These are phyloP conservation scores for Harpalus rubripes DNA, from an alignment of 2,888 invertebrate genomes.

Conservation along the genomic window DNA sequence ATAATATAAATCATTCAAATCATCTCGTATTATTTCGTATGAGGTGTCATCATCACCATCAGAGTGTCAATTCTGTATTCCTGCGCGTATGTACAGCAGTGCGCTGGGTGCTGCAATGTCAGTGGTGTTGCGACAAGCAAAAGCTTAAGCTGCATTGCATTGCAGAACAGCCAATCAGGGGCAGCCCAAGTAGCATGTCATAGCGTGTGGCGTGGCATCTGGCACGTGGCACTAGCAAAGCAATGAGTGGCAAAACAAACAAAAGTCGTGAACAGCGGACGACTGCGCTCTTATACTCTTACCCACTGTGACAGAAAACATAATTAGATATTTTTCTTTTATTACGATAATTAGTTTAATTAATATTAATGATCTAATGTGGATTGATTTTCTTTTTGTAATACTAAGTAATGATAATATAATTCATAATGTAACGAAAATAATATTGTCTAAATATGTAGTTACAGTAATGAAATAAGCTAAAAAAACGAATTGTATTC, in stretches of 20 bases:
- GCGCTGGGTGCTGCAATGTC: slow-evolving; percentile 62
- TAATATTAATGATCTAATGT: no score
- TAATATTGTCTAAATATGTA: no score
- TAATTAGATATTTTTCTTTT: no score
- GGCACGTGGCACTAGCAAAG: slow-evolving; percentile 54
- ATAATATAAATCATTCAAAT: neutral
- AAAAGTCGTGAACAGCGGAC: slow-evolving; percentile 52
- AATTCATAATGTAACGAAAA: no score
- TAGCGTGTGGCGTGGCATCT: slow-evolving; percentile 37
- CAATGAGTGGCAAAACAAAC: slow-evolving; percentile 57
- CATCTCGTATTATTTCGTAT: neutral
- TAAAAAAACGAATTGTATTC: no score
- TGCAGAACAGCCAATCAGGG: slow-evolving; percentile 9
- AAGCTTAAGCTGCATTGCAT: slow-evolving; percentile 16
- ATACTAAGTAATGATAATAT: no score
- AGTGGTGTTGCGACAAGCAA: slow-evolving; percentile 43
- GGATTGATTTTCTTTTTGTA: no score
- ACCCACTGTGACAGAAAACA: neutral
- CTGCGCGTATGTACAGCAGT: slow-evolving; percentile 49
- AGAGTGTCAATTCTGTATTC: slow-evolving; percentile 3
- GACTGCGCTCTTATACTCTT: neutral
- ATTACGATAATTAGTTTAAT: no score
- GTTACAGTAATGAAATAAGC: no score
- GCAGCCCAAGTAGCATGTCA: slow-evolving; percentile 27
- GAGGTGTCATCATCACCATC: neutral